Conservation (phyloP, 2,888 invertebrate species). For the Chrysina gloriosa region DNA sequence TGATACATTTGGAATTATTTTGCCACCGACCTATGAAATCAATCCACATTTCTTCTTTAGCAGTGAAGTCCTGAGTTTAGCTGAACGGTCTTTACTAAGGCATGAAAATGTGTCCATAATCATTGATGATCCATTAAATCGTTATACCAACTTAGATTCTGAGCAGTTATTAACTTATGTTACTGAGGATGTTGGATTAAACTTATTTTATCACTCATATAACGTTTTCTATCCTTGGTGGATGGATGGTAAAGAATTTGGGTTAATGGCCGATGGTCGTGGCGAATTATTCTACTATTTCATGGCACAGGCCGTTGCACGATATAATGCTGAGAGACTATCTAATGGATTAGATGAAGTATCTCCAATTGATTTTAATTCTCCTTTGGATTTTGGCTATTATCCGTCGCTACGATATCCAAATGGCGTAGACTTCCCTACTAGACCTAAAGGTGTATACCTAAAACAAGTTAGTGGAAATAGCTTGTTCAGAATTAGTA, state of each 20-base stretch:
- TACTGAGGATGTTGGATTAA: slow-evolving; percentile 78
- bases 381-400: slow-evolving; percentile 71
- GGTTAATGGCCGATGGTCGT: slow-evolving; percentile 69
- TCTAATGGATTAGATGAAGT: slow-evolving; percentile 77
- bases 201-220: slow-evolving; percentile 73
- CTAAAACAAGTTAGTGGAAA: slow-evolving; percentile 52
- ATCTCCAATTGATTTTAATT: slow-evolving; percentile 68
- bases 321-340: slow-evolving; percentile 81
- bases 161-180: slow-evolving; percentile 75
- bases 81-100: not conserved
- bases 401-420: slow-evolving; percentile 72
- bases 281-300: slow-evolving; percentile 75
- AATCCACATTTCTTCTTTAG: slow-evolving; percentile 79
- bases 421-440: slow-evolving; percentile 75
- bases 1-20: slow-evolving; percentile 73
- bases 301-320: slow-evolving; percentile 76
- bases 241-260: slow-evolving; percentile 70
- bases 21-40: slow-evolving; percentile 80
- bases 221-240: slow-evolving; percentile 74
- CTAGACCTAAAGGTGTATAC: slow-evolving; percentile 67
- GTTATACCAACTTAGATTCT: slow-evolving; percentile 67
- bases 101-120: not conserved
- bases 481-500: slow-evolving; percentile 55
- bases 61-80: slow-evolving; percentile 64
- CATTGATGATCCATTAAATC: slow-evolving; percentile 52